Percentiles rank a stretch among this genome's conserved stretches.
Evolutionary conservation across 2,113 vertebrate genomes (phyloP).

Genomic region (Sclerurus mexicanus): DNA sequence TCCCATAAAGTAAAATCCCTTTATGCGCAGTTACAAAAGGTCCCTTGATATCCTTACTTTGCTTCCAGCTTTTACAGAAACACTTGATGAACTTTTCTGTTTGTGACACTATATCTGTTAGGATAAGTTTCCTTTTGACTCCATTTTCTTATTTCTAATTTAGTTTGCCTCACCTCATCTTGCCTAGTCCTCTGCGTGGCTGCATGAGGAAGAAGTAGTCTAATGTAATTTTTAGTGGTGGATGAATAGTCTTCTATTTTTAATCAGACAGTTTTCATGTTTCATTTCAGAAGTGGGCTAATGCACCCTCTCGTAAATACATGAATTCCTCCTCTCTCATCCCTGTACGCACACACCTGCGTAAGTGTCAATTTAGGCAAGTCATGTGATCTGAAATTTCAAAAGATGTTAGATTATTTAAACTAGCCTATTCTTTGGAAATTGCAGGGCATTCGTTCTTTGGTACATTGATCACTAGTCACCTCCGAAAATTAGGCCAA

Average conservation of each 20-base stretch:
- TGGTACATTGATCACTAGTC: neutral
- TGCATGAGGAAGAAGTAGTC: neutral
- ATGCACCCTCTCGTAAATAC: constrained; percentile 34
- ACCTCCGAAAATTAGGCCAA: constrained; percentile 11
- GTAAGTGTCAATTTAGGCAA: constrained; percentile 53
- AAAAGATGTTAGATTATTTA: constrained; percentile 14
- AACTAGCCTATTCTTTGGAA: constrained; percentile 27
- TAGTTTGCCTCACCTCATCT: neutral
- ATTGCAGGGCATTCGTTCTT: constrained; percentile 15
- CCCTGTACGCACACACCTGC: constrained; percentile 31
- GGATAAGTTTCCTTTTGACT: neutral
- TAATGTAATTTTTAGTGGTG: constrained; percentile 39
- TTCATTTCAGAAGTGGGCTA: constrained; percentile 31
- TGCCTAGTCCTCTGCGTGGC: neutral
- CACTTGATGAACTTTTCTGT: neutral
- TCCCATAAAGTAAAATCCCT: neutral
- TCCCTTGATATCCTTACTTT: neutral
- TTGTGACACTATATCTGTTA: neutral
- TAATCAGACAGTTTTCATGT: constrained; percentile 41
- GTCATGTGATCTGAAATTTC: constrained; percentile 42
- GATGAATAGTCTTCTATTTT: constrained; percentile 57
- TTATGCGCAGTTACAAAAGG: neutral
- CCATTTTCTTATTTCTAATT: neutral
- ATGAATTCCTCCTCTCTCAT: constrained; percentile 11
- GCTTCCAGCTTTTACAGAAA: neutral